Conservation (phyloP, 1,140 invertebrate species). For the Brachionus paranguensis region DNA sequence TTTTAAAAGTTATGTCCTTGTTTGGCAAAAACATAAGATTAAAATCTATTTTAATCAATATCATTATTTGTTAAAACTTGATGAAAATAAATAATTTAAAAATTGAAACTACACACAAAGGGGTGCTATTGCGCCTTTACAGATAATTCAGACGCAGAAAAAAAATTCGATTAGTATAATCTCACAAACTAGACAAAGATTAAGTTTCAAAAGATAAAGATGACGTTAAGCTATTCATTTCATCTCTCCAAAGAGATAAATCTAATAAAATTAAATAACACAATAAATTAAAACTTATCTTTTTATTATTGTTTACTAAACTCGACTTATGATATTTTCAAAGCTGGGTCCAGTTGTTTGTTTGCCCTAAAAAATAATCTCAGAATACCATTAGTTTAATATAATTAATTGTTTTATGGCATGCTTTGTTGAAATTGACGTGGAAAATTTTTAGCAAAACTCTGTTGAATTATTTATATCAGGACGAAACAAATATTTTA, state of each 20-base stretch:
- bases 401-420: not conserved
- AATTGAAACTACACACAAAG: not conserved
- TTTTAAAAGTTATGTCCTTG: not conserved
- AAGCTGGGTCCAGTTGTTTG: not conserved
- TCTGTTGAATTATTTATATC: not conserved
- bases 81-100: not conserved
- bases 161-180: not conserved
- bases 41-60: not conserved
- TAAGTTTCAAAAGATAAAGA: not conserved
- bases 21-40: not conserved
- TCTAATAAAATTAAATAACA: not conserved
- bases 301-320: constrained; percentile 9
- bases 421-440: not conserved
- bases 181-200: not conserved
- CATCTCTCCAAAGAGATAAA: not conserved
- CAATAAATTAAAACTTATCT: constrained; percentile 11
- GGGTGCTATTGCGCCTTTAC: not conserved
- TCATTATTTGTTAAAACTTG: not conserved
- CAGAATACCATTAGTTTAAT: not conserved
- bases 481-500: not conserved
- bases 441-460: not conserved
- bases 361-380: not conserved
- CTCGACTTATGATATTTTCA: not conserved
- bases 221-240: not conserved
- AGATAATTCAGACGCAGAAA: not conserved